Conservation (phyloP, 2,888 invertebrate genomes). For the Cinara cedri region DNA sequence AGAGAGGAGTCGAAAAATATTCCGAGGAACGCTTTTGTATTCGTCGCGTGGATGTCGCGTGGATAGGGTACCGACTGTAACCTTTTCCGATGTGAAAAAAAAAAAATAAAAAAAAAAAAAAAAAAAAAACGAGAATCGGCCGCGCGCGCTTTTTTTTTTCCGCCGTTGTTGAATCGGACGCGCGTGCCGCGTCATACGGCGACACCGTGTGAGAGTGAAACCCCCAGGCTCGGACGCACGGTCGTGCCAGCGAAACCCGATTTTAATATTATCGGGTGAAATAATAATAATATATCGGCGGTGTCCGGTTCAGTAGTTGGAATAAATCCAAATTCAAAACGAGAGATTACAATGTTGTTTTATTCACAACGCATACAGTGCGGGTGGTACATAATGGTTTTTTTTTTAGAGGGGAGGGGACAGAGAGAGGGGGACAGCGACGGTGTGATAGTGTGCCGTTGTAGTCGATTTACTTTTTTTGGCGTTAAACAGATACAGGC, state of each 20-base stretch:
- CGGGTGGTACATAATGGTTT: no score
- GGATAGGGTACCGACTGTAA: no score
- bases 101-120: not conserved
- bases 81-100: no score
- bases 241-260: not conserved
- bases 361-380: no score
- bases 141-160: not conserved
- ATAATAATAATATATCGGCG: constrained; percentile 23
- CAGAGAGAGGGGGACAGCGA: no score
- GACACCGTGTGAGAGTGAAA: not conserved
- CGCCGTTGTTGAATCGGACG: not conserved
- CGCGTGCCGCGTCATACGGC: not conserved
- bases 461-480: constrained; percentile 73
- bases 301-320: constrained; percentile 51
- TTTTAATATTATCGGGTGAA: constrained; percentile 1
- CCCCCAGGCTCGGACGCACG: no score
- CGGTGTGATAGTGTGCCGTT: not conserved
- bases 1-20: no score
- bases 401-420: no score
- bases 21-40: no score
- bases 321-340: constrained; percentile 41
- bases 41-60: no score
- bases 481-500: constrained; percentile 87
- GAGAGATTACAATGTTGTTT: not conserved
- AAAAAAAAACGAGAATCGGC: not conserved